Percentiles rank a stretch among this genome's conserved stretches.
Evolutionary conservation across 2,113 vertebrate species (phyloP).

Genomic region (Pardalotus punctatus): DNA sequence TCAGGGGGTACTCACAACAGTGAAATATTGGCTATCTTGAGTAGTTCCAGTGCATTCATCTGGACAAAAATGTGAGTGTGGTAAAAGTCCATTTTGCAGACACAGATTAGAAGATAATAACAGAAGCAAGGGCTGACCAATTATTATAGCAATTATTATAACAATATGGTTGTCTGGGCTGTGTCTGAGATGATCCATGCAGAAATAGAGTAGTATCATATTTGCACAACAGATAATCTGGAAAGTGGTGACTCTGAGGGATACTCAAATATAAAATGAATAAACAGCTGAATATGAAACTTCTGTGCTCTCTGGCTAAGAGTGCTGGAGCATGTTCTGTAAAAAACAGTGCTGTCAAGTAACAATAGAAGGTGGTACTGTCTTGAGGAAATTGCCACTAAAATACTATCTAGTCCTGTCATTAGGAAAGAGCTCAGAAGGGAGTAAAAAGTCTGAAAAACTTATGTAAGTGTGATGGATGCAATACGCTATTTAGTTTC

Average conservation of each 20-base stretch:
- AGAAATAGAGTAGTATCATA: neutral
- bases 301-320: neutral
- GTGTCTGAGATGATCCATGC: neutral
- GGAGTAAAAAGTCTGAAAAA: neutral
- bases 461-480: neutral
- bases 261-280: neutral
- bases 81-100: neutral
- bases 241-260: neutral
- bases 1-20: neutral
- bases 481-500: neutral
- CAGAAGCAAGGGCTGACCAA: neutral
- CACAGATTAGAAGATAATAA: neutral
- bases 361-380: neutral
- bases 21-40: neutral
- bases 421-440: neutral
- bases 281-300: neutral
- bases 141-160: neutral
- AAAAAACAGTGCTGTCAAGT: neutral
- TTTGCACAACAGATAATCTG: neutral
- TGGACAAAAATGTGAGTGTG: neutral
- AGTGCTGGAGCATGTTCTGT: neutral
- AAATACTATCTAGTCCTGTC: neutral
- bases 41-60: neutral
- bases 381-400: neutral
- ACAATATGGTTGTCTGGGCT: neutral